phyloP scores from a whole-genome alignment of 35 echinoderm and acorn worm genomes.

The Nesometra sesokonis region DNA sequence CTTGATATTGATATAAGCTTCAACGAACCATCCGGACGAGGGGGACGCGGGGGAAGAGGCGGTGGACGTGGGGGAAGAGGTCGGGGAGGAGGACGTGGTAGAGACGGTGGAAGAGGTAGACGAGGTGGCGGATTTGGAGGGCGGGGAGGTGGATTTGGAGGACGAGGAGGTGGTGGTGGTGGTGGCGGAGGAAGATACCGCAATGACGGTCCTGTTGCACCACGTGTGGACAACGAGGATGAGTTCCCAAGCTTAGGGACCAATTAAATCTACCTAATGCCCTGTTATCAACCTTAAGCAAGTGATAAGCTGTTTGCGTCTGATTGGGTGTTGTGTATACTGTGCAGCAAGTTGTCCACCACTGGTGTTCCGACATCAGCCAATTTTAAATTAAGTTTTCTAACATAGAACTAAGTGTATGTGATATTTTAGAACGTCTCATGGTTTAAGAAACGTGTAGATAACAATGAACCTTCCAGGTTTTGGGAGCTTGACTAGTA shows the following conservation, averaged over 20 bases:
- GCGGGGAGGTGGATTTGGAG: slow-evolving; percentile 32
- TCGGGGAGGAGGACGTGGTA: slow-evolving; percentile 26
- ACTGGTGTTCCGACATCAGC: not conserved
- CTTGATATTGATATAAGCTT: slow-evolving; percentile 77
- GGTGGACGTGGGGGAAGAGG: slow-evolving; percentile 22
- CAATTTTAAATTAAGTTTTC: slow-evolving; percentile 1
- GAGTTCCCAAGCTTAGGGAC: slow-evolving; percentile 65
- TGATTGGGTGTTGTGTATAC: not conserved
- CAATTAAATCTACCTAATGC: too few relatives aligned
- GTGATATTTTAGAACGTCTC: not conserved
- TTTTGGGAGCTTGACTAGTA: not conserved
- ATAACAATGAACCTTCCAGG: not conserved
- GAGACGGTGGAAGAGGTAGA: slow-evolving; percentile 19
- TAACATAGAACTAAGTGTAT: not conserved
- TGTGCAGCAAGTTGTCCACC: not conserved
- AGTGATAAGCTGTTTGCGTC: not conserved
- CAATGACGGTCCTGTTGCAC: slow-evolving; percentile 27
- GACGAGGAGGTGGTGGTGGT: slow-evolving; percentile 24
- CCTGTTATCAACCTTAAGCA: not conserved
- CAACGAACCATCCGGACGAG: slow-evolving; percentile 35
- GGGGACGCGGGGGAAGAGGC: slow-evolving; percentile 13
- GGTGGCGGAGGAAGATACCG: slow-evolving; percentile 22
- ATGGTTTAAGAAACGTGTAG: not conserved
- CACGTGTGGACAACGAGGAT: slow-evolving; percentile 53
- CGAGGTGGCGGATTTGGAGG: slow-evolving; percentile 10